Base-by-base conservation (phyloP, 2,113 vertebrate species). In the Psittacara wagleri region DNA sequence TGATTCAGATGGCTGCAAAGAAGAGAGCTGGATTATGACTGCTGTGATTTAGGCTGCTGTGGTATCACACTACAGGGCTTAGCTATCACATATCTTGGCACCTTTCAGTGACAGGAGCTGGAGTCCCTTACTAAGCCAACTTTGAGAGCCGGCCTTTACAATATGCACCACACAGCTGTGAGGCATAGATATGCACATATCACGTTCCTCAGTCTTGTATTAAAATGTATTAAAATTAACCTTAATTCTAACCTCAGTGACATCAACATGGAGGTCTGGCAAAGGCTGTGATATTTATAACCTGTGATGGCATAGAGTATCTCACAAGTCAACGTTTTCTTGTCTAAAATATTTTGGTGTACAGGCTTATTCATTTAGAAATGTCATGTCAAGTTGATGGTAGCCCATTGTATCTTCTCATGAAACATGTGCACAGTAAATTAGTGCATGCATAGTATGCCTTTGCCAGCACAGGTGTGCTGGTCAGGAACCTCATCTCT, bases 401-500 rank as follows among this genome's bases (percentile, higher is more conserved):
- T 43, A 66, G 17, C 35, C 66, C 29, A 35, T 61, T 55, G 23
- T 48, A 73, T 41, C 55, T 48, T 55, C 41, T 88, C 0, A 0
- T 49, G 51, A 74, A 84, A 69, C 31, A 55, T 17, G 13, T 69
- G 27, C 28, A 14, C 31, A 9, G 37, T 43, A 80, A 73, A 77
- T 48, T 8, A 51, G 17, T 29, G 24, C 28, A 17, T 0, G 0
- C 1, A 2, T 28, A 49, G 5, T 14, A n/a, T 2, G 44, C 16
- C 51, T 55, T n/a, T 74, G 33, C 13, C n/a, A 79, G 39, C 28
- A 39, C 16, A 59, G 15, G 17, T 1, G 0, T 46, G 31, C 25
- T 39, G 48, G 14, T 67, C 39, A 76, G 52, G 35, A 88, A 9
- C 46, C 15, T 69, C 18, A 14, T 17, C 39, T 81, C 49, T 64